Conservation (phyloP, 2,888 invertebrate genomes). For the Alloscopus bannaensis region DNA sequence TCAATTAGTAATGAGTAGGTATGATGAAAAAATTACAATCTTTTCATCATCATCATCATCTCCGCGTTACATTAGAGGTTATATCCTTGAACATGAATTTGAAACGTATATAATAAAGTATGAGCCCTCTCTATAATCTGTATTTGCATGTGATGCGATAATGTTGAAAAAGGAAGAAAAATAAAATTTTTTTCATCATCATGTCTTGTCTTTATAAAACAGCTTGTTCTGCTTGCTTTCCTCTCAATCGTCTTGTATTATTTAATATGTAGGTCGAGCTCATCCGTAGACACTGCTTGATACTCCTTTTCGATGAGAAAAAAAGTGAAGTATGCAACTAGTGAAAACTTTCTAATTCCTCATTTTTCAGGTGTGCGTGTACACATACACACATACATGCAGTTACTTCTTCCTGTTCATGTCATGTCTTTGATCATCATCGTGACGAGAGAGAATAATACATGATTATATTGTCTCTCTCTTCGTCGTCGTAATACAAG, state of each 20-base stretch:
- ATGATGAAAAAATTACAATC: background rate
- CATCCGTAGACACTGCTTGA: no score
- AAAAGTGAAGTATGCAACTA: conserved; percentile 29
- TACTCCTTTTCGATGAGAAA: conserved; percentile 9
- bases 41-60: background rate
- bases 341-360: conserved; percentile 65
- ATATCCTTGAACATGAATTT: background rate
- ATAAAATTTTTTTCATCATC: background rate
- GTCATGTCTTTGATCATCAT: background rate
- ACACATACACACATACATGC: background rate
- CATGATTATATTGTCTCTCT: background rate
- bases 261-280: conserved; percentile 65
- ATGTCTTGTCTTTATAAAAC: background rate
- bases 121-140: no score
- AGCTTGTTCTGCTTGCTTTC: background rate
- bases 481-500: no score
- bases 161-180: background rate
- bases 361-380: conserved; percentile 24
- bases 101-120: background rate
- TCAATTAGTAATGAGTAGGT: background rate
- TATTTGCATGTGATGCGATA: background rate
- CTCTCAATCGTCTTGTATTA: conserved; percentile 53
- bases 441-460: background rate
- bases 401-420: background rate
- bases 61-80: background rate